phyloP scores from a whole-genome alignment of 2,113 vertebrate species.

The Spheniscus mendiculus region DNA sequence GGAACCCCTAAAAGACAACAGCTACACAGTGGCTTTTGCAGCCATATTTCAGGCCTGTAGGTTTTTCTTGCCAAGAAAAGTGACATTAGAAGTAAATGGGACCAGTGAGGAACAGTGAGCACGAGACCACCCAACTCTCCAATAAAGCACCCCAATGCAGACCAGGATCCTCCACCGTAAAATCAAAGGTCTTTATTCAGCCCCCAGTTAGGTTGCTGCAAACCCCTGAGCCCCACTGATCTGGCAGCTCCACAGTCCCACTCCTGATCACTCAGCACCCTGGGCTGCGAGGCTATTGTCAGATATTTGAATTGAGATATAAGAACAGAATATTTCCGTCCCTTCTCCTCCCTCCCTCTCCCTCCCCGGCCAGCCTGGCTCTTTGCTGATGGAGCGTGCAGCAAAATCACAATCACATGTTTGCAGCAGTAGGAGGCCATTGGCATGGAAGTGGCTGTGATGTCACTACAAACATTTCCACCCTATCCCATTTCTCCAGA shows the following conservation, averaged over 20 bases:
- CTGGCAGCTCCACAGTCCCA: not conserved
- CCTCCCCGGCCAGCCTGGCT: conserved; percentile 41
- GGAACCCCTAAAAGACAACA: not conserved
- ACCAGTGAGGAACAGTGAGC: not conserved
- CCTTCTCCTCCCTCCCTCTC: conserved; percentile 24
- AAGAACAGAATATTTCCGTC: conserved; percentile 46
- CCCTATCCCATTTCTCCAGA: conserved; percentile 60
- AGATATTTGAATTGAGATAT: conserved; percentile 41
- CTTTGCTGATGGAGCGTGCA: conserved; percentile 56
- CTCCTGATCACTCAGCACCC: conserved; percentile 1
- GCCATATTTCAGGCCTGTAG: not conserved
- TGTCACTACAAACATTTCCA: conserved; percentile 67
- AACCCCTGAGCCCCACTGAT: not conserved
- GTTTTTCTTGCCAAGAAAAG: conserved; percentile 1
- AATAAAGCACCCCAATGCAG: not conserved
- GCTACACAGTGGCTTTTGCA: not conserved
- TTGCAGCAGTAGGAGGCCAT: conserved; percentile 63
- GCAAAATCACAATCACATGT: conserved; percentile 71
- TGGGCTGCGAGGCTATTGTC: not conserved
- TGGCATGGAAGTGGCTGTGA: conserved; percentile 64
- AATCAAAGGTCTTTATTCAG: not conserved
- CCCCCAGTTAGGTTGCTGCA: not conserved
- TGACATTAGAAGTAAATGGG: not conserved
- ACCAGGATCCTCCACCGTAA: not conserved
- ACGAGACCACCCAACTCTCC: not conserved